Percentiles rank a stretch among this genome's conserved stretches.
These are phyloP conservation scores for Quadroppia sp. DNA, from an alignment of 2,888 invertebrate genomes.

Conservation along the genomic window DNA sequence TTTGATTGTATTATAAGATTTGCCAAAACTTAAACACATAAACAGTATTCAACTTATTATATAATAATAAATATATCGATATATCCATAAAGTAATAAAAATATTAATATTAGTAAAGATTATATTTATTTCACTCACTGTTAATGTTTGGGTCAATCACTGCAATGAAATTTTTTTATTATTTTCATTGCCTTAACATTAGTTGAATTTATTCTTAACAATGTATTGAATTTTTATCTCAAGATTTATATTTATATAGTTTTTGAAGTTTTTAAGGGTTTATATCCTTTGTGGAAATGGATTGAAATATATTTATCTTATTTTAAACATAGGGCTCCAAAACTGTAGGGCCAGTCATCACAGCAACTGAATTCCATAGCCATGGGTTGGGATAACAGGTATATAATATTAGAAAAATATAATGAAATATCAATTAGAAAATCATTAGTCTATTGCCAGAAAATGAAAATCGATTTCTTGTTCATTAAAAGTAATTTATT, in stretches of 20 bases:
- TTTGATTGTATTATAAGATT: background rate
- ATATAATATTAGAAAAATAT: background rate
- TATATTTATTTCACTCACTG: background rate
- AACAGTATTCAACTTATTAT: background rate
- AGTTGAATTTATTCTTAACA: background rate
- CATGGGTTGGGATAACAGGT: background rate
- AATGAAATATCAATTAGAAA: conserved; percentile 28
- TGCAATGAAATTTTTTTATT: conserved; percentile 1
- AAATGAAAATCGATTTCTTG: background rate
- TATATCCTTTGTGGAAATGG: background rate
- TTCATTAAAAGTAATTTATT: background rate
- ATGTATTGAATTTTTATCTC: background rate
- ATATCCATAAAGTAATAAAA: background rate
- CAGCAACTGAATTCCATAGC: too few species aligned
- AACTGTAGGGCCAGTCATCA: too few species aligned
- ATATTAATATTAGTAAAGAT: background rate
- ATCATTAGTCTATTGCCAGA: background rate
- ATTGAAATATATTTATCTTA: background rate
- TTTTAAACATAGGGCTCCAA: background rate
- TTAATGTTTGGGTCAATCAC: conserved; percentile 32
- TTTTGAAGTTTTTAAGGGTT: background rate
- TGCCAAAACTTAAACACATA: background rate
- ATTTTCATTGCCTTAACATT: background rate
- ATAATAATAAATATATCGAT: background rate
- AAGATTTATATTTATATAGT: background rate